These are phyloP conservation scores for Porites rus DNA, from an alignment of 92 coral and sea anemone species.

Conservation along the genomic window DNA sequence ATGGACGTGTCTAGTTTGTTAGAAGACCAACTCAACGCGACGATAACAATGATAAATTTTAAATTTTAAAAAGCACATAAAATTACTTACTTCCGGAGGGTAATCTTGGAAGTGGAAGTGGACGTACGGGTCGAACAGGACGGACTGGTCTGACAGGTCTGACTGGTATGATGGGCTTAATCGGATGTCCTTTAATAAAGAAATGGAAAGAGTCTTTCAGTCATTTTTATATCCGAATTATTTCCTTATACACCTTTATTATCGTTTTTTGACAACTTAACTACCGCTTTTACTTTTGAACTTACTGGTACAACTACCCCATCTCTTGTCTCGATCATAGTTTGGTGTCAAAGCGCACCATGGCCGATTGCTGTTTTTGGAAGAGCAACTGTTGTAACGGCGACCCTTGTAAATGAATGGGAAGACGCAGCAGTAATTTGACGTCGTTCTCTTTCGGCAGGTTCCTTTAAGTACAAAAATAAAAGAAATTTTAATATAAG, in stretches of 20 bases:
- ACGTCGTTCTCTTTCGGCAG: constrained; percentile 27
- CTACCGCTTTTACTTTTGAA: too few species aligned
- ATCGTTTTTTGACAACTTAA: too few species aligned
- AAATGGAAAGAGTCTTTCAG: background rate
- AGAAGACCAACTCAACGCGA: too few species aligned
- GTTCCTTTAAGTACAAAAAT: constrained; percentile 23
- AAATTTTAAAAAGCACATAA: background rate
- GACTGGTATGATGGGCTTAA: constrained; percentile 9
- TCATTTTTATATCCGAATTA: background rate
- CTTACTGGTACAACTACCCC: constrained; percentile 71
- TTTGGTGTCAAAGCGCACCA: constrained; percentile 80
- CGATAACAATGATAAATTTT: background rate
- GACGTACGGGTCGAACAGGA: constrained; percentile 26
- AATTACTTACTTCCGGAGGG: constrained; percentile 34
- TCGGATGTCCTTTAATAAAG: background rate
- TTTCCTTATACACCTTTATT: background rate
- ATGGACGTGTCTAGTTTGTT: too few species aligned
- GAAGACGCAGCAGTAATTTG: constrained; percentile 67
- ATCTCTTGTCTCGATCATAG: constrained; percentile 69
- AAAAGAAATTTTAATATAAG: too few species aligned
- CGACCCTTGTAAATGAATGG: constrained; percentile 80
- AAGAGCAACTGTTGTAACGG: constrained; percentile 58
- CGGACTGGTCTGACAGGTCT: constrained; percentile 19
- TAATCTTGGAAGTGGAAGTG: constrained; percentile 16
- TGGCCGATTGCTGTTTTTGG: constrained; percentile 43